phyloP scores from a whole-genome alignment of 2,113 vertebrate genomes.

The Gnathonemus longibarbis region DNA sequence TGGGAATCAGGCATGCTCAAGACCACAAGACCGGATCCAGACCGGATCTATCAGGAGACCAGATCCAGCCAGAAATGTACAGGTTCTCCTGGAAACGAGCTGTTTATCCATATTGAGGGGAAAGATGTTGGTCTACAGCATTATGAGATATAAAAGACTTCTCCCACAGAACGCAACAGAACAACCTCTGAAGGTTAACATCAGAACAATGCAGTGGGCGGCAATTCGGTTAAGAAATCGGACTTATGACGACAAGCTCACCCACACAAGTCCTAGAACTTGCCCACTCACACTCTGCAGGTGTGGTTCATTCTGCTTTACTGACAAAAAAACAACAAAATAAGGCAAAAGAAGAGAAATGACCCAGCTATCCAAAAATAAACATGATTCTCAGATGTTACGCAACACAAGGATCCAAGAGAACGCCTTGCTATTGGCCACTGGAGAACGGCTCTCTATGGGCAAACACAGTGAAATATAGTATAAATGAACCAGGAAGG shows the following conservation, averaged over 20 bases:
- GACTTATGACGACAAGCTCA: neutral
- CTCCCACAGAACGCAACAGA: neutral
- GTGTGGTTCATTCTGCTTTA: neutral
- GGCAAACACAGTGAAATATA: neutral
- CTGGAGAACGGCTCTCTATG: neutral
- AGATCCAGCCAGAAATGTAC: neutral
- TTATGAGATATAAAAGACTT: neutral
- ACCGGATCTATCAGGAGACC: no score
- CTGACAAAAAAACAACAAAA: neutral
- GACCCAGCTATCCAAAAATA: neutral
- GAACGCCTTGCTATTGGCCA: neutral
- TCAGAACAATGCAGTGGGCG: neutral
- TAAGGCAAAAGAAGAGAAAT: neutral
- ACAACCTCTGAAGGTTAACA: neutral
- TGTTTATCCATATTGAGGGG: neutral
- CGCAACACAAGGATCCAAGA: neutral
- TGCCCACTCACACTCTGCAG: neutral
- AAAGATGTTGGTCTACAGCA: neutral
- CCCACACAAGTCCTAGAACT: neutral
- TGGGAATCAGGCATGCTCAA: neutral
- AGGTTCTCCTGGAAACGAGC: neutral
- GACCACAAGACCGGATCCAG: neutral
- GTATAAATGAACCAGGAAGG: neutral
- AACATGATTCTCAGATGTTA: neutral
- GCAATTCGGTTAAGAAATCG: neutral